Evolutionary conservation across 1,140 invertebrate species (phyloP).

Genomic region (Daktulosphaira vitifoliae): DNA sequence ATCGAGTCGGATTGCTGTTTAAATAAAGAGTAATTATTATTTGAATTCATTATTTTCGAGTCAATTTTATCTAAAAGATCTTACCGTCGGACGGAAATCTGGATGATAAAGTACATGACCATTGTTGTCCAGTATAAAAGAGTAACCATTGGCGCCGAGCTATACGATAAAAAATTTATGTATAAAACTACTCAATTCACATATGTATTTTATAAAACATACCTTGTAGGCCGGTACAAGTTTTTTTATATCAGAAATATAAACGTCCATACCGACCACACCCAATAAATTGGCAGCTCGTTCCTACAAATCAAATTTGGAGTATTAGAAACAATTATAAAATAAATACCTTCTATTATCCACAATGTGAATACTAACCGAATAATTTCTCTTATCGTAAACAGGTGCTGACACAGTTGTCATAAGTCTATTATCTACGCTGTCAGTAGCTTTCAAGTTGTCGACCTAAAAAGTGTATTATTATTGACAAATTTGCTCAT

Average conservation of each 20-base stretch:
- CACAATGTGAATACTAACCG: conserved; percentile 52
- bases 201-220: too few species aligned
- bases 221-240: conserved; percentile 86
- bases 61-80: conserved; percentile 37
- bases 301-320: conserved; percentile 47
- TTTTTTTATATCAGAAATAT: conserved; percentile 84
- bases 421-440: conserved; percentile 67
- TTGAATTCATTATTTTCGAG: not conserved
- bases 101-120: conserved; percentile 95
- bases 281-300: conserved; percentile 80
- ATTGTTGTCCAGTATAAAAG: conserved; percentile 94
- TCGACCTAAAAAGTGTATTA: conserved; percentile 48
- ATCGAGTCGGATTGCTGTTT: conserved; percentile 72
- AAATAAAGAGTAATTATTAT: conserved; percentile 2
- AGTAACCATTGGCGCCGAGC: conserved; percentile 93
- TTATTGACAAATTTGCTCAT: too few species aligned
- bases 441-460: conserved; percentile 46
- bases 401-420: conserved; percentile 86
- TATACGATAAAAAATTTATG: conserved; percentile 44
- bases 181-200: not conserved
- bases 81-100: conserved; percentile 85
- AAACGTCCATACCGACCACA: conserved; percentile 88
- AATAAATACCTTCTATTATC: not conserved
- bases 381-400: conserved; percentile 81
- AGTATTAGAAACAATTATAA: not conserved